Percentiles rank a stretch among this genome's conserved stretches.
These are phyloP conservation scores for Coptodon bakossiorum DNA, from an alignment of 2,113 vertebrate genomes.

Conservation along the genomic window DNA sequence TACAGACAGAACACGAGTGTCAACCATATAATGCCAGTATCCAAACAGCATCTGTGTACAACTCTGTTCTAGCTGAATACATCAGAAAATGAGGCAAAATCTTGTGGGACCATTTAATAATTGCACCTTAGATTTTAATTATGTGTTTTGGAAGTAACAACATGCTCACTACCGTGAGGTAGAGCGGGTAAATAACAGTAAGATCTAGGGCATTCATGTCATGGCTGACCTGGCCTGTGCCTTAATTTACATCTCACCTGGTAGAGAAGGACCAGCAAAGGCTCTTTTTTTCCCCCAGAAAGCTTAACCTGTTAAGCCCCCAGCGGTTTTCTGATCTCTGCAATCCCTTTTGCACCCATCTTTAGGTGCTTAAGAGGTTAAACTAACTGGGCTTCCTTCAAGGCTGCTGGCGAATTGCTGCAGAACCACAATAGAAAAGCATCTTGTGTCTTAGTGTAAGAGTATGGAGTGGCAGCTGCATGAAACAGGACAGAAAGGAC, in stretches of 20 bases:
- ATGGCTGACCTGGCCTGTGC: neutral
- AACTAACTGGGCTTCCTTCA: neutral
- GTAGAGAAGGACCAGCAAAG: neutral
- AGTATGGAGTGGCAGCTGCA: neutral
- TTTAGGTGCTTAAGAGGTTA: neutral
- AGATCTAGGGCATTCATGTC: neutral
- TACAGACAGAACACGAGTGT: neutral
- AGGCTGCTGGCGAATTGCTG: neutral
- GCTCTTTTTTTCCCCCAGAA: neutral
- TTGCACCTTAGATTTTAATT: neutral
- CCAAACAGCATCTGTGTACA: neutral
- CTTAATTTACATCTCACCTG: neutral
- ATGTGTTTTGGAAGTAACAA: neutral
- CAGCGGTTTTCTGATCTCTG: neutral
- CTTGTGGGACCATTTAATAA: neutral
- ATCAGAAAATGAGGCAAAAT: neutral
- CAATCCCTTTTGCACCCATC: neutral
- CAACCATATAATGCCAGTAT: neutral
- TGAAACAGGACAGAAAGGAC: neutral
- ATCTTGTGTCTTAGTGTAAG: neutral
- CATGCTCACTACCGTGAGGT: neutral
- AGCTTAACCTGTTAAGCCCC: neutral
- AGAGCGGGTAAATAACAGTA: rapidly evolving
- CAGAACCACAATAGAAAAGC: neutral
- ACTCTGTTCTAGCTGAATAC: neutral